Percentiles rank a stretch among this genome's conserved stretches.
phyloP scores from a whole-genome alignment of 2,797 vertebrate genomes.

The Acanthis flammea region DNA sequence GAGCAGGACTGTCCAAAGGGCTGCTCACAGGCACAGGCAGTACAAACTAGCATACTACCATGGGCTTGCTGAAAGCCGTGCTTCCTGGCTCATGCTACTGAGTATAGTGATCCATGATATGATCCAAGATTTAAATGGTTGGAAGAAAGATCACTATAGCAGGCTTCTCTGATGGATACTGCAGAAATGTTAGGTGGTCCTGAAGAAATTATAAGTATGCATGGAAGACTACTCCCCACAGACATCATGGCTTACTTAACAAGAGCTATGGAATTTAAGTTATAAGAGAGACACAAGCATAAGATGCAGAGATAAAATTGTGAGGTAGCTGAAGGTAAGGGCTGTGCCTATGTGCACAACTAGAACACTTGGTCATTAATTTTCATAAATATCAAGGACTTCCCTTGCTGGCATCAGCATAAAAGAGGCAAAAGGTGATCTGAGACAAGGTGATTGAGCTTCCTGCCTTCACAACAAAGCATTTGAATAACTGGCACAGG shows the following conservation, averaged over 20 bases:
- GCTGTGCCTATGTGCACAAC: background rate
- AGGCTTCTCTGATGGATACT: background rate
- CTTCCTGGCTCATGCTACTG: background rate
- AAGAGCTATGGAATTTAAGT: background rate
- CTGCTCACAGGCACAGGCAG: background rate
- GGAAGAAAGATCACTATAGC: background rate
- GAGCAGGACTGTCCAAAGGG: background rate
- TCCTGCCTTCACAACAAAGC: background rate
- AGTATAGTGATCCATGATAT: background rate
- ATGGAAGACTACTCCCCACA: background rate
- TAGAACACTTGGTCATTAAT: background rate
- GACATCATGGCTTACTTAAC: background rate
- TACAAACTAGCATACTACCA: background rate
- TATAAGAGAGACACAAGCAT: background rate
- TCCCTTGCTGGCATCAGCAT: background rate
- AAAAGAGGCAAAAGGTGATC: background rate
- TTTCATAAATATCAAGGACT: background rate
- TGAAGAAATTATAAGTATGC: background rate
- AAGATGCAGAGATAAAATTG: background rate
- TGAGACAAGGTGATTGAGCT: background rate
- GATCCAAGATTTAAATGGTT: fast-evolving
- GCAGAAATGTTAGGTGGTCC: background rate
- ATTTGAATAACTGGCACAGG: background rate
- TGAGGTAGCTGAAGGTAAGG: background rate
- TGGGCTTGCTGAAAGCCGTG: background rate